A percentile compares a stretch with the other conserved stretches of the same genome.
Conservation (phyloP, 1,140 invertebrate genomes). For the Eulimnadia texana region DNA sequence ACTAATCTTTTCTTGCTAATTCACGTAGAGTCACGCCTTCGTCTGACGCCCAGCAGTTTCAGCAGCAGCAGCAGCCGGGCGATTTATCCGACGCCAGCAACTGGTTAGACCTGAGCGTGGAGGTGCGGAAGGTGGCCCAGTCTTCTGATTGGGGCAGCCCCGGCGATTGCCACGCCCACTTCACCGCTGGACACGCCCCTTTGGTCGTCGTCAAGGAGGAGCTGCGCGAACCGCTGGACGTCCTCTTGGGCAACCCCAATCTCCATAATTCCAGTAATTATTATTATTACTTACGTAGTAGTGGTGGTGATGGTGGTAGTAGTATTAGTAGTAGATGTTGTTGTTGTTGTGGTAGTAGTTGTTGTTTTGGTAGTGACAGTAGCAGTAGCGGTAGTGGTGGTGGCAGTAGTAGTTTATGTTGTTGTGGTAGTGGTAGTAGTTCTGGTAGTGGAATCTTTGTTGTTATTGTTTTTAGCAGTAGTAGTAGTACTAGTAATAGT, state of each 20-base stretch:
- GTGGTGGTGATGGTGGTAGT: no score
- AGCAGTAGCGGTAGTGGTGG: no score
- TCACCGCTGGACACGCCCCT: not conserved
- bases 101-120: not conserved
- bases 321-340: no score
- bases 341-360: no score
- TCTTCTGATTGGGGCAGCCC: not conserved
- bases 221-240: not conserved
- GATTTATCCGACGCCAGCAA: not conserved
- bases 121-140: not conserved
- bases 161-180: not conserved
- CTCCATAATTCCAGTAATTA: conserved; percentile 7
- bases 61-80: no score
- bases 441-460: no score
- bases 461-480: no score
- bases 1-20: no score
- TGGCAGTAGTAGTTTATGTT: no score
- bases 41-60: not conserved
- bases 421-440: no score
- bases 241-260: conserved; percentile 7
- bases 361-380: no score
- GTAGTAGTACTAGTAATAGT: not conserved
- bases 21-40: not conserved
- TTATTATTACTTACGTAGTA: no score
- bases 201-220: not conserved